These are phyloP conservation scores for Nowickia ferox DNA, from an alignment of 2,888 invertebrate species.

Conservation along the genomic window DNA sequence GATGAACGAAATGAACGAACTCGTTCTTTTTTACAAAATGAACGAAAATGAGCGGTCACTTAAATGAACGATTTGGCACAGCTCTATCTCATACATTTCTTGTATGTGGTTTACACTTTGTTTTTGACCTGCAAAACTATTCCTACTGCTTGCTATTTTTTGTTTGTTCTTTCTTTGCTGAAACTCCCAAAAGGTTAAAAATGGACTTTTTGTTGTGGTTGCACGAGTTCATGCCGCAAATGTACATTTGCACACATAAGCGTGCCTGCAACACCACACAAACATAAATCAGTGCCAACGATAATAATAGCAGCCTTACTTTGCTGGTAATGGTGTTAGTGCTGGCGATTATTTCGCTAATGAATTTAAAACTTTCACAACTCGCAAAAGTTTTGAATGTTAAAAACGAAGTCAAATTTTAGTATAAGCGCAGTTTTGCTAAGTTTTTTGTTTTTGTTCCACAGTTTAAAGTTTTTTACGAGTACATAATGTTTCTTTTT, in stretches of 20 bases:
- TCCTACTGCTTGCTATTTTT: background rate
- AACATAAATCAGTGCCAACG: conserved; percentile 55
- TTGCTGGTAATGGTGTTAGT: conserved; percentile 36
- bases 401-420: conserved; percentile 43
- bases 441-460: background rate
- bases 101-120: conserved; percentile 65
- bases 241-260: conserved; percentile 26
- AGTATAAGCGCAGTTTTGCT: background rate
- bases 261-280: background rate
- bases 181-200: conserved; percentile 66
- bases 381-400: conserved; percentile 43
- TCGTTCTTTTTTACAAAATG: too few relatives aligned
- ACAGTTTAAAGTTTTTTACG: background rate
- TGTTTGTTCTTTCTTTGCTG: background rate
- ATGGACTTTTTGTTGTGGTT: conserved; percentile 63
- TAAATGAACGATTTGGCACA: too few relatives aligned
- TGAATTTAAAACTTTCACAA: conserved; percentile 42
- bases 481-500: background rate
- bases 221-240: conserved; percentile 55
- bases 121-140: conserved; percentile 70
- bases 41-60: too few relatives aligned
- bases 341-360: conserved; percentile 53
- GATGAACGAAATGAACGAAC: too few relatives aligned
- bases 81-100: conserved; percentile 38
- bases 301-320: conserved; percentile 4